Conservation (phyloP, 1,140 invertebrate species). For the Acromyrmex echinatior region DNA sequence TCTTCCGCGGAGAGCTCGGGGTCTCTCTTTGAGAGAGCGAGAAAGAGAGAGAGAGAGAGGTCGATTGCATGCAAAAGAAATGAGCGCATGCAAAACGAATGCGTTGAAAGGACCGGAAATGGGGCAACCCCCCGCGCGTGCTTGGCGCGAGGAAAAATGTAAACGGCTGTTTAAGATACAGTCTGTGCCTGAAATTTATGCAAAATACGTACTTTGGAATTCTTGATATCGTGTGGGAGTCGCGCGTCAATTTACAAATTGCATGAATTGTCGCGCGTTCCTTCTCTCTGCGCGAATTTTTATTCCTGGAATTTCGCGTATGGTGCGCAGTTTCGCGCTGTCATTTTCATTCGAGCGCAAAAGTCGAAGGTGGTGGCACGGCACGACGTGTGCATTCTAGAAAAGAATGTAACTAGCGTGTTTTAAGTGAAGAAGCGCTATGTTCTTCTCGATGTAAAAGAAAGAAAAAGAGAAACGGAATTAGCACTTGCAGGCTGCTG, state of each 20-base stretch:
- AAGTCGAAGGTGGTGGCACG: neutral
- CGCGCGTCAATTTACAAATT: slow-evolving; percentile 62
- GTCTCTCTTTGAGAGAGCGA: neutral
- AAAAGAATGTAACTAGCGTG: slow-evolving; percentile 31
- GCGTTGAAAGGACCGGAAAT: slow-evolving; percentile 61
- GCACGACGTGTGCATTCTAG: neutral
- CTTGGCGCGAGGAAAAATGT: slow-evolving; percentile 39
- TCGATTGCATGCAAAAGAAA: slow-evolving; percentile 62
- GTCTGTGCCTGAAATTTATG: slow-evolving; percentile 59
- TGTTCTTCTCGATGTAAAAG: slow-evolving; percentile 5
- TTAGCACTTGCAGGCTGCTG: slow-evolving; percentile 45
- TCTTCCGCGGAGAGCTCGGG: slow-evolving; percentile 19
- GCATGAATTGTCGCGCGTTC: slow-evolving; percentile 30
- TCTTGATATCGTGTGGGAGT: slow-evolving; percentile 34
- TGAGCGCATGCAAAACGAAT: slow-evolving; percentile 61
- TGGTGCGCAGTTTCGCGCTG: slow-evolving; percentile 5
- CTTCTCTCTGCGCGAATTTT: neutral
- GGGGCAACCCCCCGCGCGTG: slow-evolving; percentile 2
- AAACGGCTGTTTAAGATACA: slow-evolving; percentile 63
- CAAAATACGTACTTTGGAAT: slow-evolving; percentile 56
- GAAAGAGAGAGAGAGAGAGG: slow-evolving; percentile 1
- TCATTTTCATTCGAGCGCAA: slow-evolving; percentile 9
- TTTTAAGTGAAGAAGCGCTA: slow-evolving; percentile 42
- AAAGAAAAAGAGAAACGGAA: slow-evolving; percentile 48
- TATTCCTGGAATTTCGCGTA: slow-evolving; percentile 34